Conservation (phyloP, 92 coral and sea anemone species). For the Diadumene lineata region DNA sequence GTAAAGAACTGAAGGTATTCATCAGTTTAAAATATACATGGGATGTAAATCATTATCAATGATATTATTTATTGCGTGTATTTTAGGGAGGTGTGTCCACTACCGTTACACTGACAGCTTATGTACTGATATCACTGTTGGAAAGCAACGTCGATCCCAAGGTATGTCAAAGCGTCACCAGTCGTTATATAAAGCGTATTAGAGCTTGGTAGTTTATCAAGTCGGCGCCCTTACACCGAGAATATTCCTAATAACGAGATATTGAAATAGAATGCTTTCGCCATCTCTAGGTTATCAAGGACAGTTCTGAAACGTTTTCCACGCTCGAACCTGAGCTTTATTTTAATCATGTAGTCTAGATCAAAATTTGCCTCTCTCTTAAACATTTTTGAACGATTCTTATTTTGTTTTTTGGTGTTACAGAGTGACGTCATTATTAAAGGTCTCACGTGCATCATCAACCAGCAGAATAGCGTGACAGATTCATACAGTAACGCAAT, state of each 20-base stretch:
- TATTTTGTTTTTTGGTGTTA: background rate
- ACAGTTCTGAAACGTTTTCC: background rate
- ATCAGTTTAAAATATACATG: background rate
- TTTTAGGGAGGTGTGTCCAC: conserved; percentile 79
- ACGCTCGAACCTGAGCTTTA: background rate
- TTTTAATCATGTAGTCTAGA: background rate
- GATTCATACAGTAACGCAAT: conserved; percentile 50
- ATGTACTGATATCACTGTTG: conserved; percentile 73
- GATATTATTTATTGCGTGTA: background rate
- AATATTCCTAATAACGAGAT: no score
- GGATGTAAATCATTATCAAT: background rate
- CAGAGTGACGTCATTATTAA: conserved; percentile 55
- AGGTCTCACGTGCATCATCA: conserved; percentile 64
- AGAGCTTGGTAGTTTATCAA: no score
- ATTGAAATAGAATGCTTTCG: background rate
- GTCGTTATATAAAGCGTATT: background rate
- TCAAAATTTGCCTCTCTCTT: background rate
- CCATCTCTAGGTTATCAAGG: background rate
- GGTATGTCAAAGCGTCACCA: conserved; percentile 48
- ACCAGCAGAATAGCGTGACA: conserved; percentile 3
- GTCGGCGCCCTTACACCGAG: no score
- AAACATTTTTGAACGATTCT: no score
- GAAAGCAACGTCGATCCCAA: conserved; percentile 63
- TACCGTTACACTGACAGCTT: conserved; percentile 73
- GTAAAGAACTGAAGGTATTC: conserved; percentile 69